Evolutionary conservation across 2,888 invertebrate species (phyloP), one percentile per base, ranked within the genome.

Genomic region (Trichogramma evanescens): DNA sequence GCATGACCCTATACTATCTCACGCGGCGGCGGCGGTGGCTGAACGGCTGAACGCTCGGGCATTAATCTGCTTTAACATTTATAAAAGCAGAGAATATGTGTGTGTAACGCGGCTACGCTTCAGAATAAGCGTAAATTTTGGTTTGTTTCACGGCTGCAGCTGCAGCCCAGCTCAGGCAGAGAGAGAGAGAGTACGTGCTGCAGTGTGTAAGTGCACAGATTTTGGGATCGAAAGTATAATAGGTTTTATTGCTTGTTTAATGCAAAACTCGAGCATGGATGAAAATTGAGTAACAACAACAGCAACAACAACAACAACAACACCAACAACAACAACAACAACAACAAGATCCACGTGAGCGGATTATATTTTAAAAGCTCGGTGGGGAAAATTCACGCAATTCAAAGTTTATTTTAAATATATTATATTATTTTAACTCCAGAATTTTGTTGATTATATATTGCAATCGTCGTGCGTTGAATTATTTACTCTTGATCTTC

Each of bases 11-110:
- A 26, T 26, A 26, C 26, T 26, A 26, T 26, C 26, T 26, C 26
- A 26, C 26, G 26, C 26, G 26, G 26, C 26, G 13, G 13, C 13
- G 26, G 26, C 26, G 26, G 26, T 3, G 26, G 26, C 26, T 26
- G 26, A 26, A 26, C 26, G 26, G 26, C 26, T 26, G 26, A 26
- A 26, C 2, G 26, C 26, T 26, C 26, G 45, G 44, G 50, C 50
- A 54, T 59, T 59, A 59, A 45, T 46, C 54, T 41, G 50, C 26
- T 59, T 59, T 54, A 59, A 40, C 54, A 50, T 59, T 59, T 50
- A 59, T 59, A 49, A 42, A 26, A 41, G n/a, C 40, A 6, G n/a
- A 39, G n/a, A n/a, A 7, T 9, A 40, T 46, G 39, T 40, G 59
- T 50, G 45, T 45, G 51, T 59, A 54, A 59, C 50, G 26, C 44